Base-by-base conservation (phyloP, 2,888 invertebrate genomes). In the Polyploca ridens region DNA sequence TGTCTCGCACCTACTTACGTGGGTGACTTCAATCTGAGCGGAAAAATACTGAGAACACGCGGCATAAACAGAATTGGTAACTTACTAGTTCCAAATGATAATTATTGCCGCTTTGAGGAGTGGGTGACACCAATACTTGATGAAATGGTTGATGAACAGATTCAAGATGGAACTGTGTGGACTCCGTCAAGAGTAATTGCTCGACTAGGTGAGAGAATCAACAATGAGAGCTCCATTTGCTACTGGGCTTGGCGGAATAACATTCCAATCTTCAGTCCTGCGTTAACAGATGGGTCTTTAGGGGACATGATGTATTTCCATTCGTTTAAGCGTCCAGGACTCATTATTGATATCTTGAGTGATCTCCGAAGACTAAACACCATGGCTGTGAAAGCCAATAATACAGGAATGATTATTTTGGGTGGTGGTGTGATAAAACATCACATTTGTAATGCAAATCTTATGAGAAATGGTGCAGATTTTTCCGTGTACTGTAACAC, bases 291-390 rank as follows among this genome's bases (percentile, higher is more conserved):
- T 93, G 99, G 99, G 0, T 99, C 99, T 75, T 93, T 98, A 68
- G 99, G 99, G 0, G 99, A 99, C 86, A 99, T 99, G 99, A 97
- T 99, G 96, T 99, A 98, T 88, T 99, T 99, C 84, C 99, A 99
- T 91, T 98, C 99, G 0, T 99, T 97, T 85, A 97, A 96, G 76
- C 97, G 97, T 85, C 98, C 99, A 0, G 99, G 99, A 0, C 94
- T 99, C 8, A 94, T 99, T 38, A 93, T 99, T 62, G 99, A 99
- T 86, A 98, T 99, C 84, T 94, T 99, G 33, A 97, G 98, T 84
- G 99, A 99, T 94, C 94, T 99, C 66, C 95, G 97, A 64, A 95
- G 98, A 64, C 90, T 99, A 35, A 99, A 99, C 90, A 96, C 97
- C 27, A 98, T 99, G 95, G 98, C 99, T 16, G 97, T 99, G 11